phyloP scores from a whole-genome alignment of 2,888 invertebrate genomes.

The Geotrupes spiniger region DNA sequence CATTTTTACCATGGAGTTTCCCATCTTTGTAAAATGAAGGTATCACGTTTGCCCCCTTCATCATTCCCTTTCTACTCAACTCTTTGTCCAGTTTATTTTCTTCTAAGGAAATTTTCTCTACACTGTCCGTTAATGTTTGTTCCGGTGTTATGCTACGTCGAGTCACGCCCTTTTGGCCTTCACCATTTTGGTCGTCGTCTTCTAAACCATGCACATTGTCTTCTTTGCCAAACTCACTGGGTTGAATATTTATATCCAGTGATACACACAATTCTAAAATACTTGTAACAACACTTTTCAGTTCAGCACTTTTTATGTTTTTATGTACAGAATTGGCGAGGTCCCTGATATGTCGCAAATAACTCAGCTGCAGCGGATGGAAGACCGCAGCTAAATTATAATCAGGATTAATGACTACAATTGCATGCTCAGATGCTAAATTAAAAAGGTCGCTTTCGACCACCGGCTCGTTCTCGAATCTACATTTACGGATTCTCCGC shows the following conservation, averaged over 20 bases:
- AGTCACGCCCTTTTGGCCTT: background rate
- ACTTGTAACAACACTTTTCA: constrained; percentile 11
- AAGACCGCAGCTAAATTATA: constrained; percentile 7
- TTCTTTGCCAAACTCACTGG: too few species aligned
- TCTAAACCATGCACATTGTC: too few species aligned
- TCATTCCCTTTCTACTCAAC: constrained; percentile 10
- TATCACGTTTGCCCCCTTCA: constrained; percentile 11
- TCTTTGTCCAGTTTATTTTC: constrained; percentile 7
- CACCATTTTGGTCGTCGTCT: too few species aligned
- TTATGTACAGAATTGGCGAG: constrained; percentile 1
- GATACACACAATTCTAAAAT: constrained; percentile 10
- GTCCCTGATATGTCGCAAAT: constrained; percentile 15
- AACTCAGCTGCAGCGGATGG: constrained; percentile 15
- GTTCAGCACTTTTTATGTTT: background rate
- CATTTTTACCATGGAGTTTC: constrained; percentile 62
- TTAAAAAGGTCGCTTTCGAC: background rate
- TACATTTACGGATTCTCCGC: constrained; percentile 5
- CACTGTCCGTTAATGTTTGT: background rate
- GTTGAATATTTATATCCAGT: constrained; percentile 4
- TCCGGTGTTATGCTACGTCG: background rate
- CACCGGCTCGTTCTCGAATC: background rate
- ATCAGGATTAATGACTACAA: constrained; percentile 7
- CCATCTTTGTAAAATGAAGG: constrained; percentile 26
- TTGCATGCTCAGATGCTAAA: background rate
- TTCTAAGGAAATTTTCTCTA: background rate